These are phyloP conservation scores for Aethina tumida DNA, from an alignment of 1,140 invertebrate species.

Conservation along the genomic window DNA sequence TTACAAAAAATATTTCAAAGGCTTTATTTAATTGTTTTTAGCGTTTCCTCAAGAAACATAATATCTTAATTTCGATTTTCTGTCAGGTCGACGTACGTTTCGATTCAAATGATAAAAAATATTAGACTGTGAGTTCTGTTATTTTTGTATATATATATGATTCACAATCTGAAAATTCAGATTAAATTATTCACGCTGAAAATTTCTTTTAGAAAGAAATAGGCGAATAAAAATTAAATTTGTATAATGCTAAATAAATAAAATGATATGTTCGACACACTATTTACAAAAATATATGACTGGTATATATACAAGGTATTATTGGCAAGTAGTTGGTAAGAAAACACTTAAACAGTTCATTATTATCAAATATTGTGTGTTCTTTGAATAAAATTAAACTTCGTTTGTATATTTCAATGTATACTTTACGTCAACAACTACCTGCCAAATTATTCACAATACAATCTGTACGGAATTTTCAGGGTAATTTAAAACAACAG, in stretches of 20 bases:
- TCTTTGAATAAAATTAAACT: slow-evolving; percentile 12
- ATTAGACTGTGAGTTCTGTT: too few relatives aligned
- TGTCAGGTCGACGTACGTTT: too few relatives aligned
- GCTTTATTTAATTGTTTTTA: too few relatives aligned
- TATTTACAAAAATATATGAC: slow-evolving; percentile 16
- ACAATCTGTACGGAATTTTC: too few relatives aligned
- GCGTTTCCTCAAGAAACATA: too few relatives aligned
- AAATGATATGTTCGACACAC: slow-evolving; percentile 19
- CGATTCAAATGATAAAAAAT: too few relatives aligned
- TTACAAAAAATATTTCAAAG: too few relatives aligned
- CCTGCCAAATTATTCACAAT: too few relatives aligned
- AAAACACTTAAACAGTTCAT: slow-evolving; percentile 3
- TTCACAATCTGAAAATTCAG: slow-evolving; percentile 12
- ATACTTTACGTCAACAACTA: slow-evolving; percentile 12
- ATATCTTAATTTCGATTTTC: slow-evolving; percentile 2
- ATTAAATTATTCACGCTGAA: slow-evolving; percentile 10
- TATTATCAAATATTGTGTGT: slow-evolving; percentile 5
- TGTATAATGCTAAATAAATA: slow-evolving; percentile 17
- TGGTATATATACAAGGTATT: slow-evolving; percentile 14
- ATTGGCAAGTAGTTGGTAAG: slow-evolving; percentile 4
- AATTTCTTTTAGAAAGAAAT: slow-evolving; percentile 5
- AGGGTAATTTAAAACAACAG: too few relatives aligned
- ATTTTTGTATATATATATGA: too few relatives aligned
- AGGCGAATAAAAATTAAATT: background rate
- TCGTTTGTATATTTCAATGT: slow-evolving; percentile 6